Conservation (phyloP, 1,140 invertebrate genomes). For the Papilio dardanus region DNA sequence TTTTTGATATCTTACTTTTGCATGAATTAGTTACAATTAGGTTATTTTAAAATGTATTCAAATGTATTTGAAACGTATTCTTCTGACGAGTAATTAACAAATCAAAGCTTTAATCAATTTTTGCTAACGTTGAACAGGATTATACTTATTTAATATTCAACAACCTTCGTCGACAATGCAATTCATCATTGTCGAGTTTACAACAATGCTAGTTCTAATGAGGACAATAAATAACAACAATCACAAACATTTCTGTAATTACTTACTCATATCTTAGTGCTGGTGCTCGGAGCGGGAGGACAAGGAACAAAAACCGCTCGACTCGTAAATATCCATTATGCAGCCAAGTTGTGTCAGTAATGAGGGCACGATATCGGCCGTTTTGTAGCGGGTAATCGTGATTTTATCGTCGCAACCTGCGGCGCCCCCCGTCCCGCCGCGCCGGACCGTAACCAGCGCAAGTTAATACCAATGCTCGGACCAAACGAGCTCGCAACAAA, state of each 20-base stretch:
- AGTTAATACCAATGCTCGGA: constrained; percentile 50
- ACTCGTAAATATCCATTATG: constrained; percentile 67
- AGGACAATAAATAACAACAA: constrained; percentile 6
- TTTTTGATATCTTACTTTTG: constrained; percentile 2
- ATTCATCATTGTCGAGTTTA: background rate
- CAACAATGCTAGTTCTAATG: background rate
- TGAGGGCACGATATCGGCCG: constrained; percentile 70
- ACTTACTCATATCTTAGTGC: constrained; percentile 2
- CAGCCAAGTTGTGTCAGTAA: constrained; percentile 61
- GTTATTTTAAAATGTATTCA: background rate
- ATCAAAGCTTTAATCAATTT: background rate
- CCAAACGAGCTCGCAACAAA: background rate
- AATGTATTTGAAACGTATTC: too few relatives aligned
- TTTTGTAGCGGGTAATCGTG: constrained; percentile 78
- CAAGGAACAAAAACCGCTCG: constrained; percentile 43
- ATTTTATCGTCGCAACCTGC: constrained; percentile 63
- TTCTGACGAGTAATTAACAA: background rate
- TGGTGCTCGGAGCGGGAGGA: background rate
- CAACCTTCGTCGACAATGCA: background rate
- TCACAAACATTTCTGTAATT: constrained; percentile 18
- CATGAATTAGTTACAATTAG: background rate
- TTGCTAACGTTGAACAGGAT: background rate
- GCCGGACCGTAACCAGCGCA: constrained; percentile 46
- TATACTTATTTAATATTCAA: background rate
- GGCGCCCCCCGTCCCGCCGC: constrained; percentile 37